Percentiles rank a stretch among this genome's conserved stretches.
These are phyloP conservation scores for Acromyrmex heyeri DNA, from an alignment of 1,140 invertebrate genomes.

Conservation along the genomic window DNA sequence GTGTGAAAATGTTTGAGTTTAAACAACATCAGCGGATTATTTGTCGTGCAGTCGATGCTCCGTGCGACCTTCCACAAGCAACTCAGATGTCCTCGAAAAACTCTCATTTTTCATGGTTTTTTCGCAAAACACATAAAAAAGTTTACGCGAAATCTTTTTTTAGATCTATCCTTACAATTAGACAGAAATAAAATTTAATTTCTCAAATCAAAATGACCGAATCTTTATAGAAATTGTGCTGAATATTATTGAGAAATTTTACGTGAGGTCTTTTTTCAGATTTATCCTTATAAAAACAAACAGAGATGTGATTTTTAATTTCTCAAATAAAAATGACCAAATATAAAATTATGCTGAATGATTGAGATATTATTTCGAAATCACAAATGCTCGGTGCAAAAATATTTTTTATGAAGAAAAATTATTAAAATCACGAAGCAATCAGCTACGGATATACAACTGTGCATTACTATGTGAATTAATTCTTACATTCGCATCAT, in stretches of 20 bases:
- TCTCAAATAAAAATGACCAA: too few species aligned
- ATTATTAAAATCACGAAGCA: conserved; percentile 19
- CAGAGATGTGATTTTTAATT: too few species aligned
- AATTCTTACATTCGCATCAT: not conserved
- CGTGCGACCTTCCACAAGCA: conserved; percentile 24
- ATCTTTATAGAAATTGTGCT: too few species aligned
- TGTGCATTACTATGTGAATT: not conserved
- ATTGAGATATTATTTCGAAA: not conserved
- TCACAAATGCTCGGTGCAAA: not conserved
- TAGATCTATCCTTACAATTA: not conserved
- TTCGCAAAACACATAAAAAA: not conserved
- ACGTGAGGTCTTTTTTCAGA: too few species aligned
- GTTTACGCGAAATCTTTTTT: not conserved
- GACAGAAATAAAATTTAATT: not conserved
- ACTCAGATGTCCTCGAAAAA: conserved; percentile 7
- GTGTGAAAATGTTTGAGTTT: conserved; percentile 62
- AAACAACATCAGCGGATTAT: conserved; percentile 58
- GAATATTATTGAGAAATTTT: not conserved
- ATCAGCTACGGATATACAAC: not conserved
- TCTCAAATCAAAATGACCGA: not conserved
- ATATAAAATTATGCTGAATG: too few species aligned
- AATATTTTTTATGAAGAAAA: conserved; percentile 19
- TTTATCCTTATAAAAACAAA: too few species aligned
- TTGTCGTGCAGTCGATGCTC: conserved; percentile 46
- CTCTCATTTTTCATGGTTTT: not conserved